phyloP scores from a whole-genome alignment of 2,113 vertebrate species.

The Echinops telfairi region DNA sequence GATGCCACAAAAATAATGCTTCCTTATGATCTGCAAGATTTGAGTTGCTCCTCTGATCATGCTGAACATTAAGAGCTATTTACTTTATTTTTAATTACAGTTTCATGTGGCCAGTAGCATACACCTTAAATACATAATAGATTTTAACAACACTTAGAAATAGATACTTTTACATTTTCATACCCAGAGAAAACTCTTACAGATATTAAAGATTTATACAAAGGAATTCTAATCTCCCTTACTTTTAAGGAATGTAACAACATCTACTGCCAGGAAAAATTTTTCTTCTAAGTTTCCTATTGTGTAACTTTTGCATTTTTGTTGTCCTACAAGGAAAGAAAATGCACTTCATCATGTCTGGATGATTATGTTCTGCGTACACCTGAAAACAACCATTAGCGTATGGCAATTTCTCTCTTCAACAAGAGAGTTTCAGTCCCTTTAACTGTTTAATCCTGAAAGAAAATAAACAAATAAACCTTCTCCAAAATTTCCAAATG shows the following conservation, averaged over 20 bases:
- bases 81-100: constrained; percentile 1
- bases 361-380: background rate
- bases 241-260: constrained; percentile 37
- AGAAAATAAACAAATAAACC: background rate
- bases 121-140: background rate
- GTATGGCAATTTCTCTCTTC: background rate
- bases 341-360: background rate
- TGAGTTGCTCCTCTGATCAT: constrained; percentile 3
- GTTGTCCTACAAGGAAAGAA: constrained; percentile 49
- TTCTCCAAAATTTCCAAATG: constrained; percentile 7
- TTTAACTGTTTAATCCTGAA: constrained; percentile 35
- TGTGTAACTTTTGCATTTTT: background rate
- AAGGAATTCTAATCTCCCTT: background rate
- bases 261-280: background rate
- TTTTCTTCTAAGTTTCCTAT: constrained; percentile 35
- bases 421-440: constrained; percentile 14
- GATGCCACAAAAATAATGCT: constrained; percentile 34
- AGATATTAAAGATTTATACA: background rate
- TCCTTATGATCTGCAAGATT: background rate
- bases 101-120: background rate
- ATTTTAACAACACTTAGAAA: constrained; percentile 38
- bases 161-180: background rate
- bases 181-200: constrained; percentile 25
- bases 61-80: background rate
- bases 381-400: constrained; percentile 37